These are phyloP conservation scores for Apamea sordens DNA, from an alignment of 2,888 invertebrate genomes.

Conservation along the genomic window DNA sequence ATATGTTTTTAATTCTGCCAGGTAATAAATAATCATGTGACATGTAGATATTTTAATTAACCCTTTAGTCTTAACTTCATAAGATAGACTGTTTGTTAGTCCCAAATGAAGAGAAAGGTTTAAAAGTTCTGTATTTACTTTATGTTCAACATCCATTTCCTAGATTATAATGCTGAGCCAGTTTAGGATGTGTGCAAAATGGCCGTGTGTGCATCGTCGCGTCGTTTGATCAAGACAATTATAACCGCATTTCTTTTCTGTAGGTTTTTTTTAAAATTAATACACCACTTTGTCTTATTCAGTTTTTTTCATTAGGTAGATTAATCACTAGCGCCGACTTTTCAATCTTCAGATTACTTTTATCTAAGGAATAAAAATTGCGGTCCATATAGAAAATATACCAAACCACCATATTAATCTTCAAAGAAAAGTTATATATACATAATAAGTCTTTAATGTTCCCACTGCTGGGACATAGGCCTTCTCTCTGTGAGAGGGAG, in stretches of 20 bases:
- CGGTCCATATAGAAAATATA: neutral
- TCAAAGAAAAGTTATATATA: neutral
- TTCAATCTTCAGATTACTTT: neutral
- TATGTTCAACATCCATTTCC: neutral
- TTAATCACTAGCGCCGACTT: neutral
- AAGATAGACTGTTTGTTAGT: neutral
- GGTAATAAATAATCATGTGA: slow-evolving; percentile 2
- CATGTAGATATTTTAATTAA: neutral
- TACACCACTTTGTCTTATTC: neutral
- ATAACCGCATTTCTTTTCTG: neutral
- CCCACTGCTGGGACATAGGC: no score
- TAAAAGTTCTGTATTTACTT: neutral
- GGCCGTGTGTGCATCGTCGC: no score
- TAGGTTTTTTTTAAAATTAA: neutral
- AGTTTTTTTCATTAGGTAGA: neutral
- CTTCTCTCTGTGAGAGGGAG: no score
- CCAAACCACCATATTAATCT: neutral
- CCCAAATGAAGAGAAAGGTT: neutral
- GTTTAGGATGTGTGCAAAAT: neutral
- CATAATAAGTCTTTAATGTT: no score
- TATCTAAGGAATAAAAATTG: neutral
- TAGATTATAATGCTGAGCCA: no score
- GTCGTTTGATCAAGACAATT: neutral
- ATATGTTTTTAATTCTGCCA: slow-evolving; percentile 3
- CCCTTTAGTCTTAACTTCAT: neutral